phyloP scores from a whole-genome alignment of 2,888 invertebrate genomes.

The Tuta absoluta region DNA sequence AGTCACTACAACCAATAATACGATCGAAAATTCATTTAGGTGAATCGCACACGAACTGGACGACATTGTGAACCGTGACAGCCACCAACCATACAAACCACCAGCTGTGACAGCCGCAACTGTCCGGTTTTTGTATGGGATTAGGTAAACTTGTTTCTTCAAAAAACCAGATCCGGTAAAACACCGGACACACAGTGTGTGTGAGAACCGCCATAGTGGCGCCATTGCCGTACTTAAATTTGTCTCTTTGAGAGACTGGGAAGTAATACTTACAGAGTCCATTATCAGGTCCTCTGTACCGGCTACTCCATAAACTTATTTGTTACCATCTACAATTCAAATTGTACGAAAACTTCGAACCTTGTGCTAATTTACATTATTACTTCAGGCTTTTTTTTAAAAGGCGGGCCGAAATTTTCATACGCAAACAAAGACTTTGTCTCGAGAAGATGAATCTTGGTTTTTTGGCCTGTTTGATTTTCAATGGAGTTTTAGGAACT shows the following conservation, averaged over 20 bases:
- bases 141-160: too few species aligned
- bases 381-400: constrained; percentile 49
- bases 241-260: constrained; percentile 3
- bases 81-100: too few species aligned
- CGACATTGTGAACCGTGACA: too few species aligned
- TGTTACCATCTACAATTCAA: constrained; percentile 67
- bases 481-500: not conserved
- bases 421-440: constrained; percentile 18
- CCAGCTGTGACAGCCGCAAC: too few species aligned
- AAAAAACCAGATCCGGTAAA: too few species aligned
- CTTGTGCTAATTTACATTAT: constrained; percentile 56
- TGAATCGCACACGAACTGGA: too few species aligned
- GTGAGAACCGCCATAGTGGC: too few species aligned
- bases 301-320: constrained; percentile 61
- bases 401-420: constrained; percentile 28
- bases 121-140: too few species aligned
- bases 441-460: not conserved
- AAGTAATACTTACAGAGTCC: constrained; percentile 38
- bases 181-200: too few species aligned
- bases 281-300: constrained; percentile 47
- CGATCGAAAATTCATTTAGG: too few species aligned
- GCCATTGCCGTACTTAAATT: not conserved
- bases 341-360: constrained; percentile 56
- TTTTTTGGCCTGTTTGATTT: not conserved
- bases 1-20: too few species aligned